Conservation (phyloP, 2,113 vertebrate genomes). For the Beaufortia kweichowensis region DNA sequence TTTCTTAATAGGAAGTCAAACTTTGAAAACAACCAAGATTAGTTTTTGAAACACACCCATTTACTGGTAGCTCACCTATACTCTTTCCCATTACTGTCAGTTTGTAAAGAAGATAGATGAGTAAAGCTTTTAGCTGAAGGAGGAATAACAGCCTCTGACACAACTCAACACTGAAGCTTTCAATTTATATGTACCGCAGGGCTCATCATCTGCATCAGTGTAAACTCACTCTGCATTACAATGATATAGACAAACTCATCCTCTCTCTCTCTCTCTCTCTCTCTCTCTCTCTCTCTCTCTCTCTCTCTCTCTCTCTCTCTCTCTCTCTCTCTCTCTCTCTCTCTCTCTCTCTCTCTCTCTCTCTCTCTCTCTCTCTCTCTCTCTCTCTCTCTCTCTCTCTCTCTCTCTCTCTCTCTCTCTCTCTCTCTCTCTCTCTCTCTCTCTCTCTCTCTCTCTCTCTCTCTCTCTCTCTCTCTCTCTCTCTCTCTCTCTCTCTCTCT, state of each 20-base stretch:
- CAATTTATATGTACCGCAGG: constrained; percentile 7
- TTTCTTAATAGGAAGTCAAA: not conserved
- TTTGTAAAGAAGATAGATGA: constrained; percentile 1
- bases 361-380: too few species aligned
- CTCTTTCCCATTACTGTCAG: constrained; percentile 3
- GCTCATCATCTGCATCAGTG: constrained; percentile 7
- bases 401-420: too few species aligned
- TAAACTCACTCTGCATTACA: constrained; percentile 18
- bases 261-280: too few species aligned
- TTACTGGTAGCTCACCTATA: constrained; percentile 1
- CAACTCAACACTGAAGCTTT: constrained; percentile 5
- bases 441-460: too few species aligned
- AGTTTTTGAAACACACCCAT: not conserved
- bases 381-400: too few species aligned
- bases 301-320: too few species aligned
- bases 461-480: too few species aligned
- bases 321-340: too few species aligned
- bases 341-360: too few species aligned
- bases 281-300: too few species aligned
- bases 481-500: too few species aligned
- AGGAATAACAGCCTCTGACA: not conserved
- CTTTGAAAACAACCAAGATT: not conserved
- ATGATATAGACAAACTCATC: constrained; percentile 7
- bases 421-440: too few species aligned
- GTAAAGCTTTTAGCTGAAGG: not conserved